Evolutionary conservation across 2,888 invertebrate species (phyloP).

Genomic region (Stratiomys singularior): DNA sequence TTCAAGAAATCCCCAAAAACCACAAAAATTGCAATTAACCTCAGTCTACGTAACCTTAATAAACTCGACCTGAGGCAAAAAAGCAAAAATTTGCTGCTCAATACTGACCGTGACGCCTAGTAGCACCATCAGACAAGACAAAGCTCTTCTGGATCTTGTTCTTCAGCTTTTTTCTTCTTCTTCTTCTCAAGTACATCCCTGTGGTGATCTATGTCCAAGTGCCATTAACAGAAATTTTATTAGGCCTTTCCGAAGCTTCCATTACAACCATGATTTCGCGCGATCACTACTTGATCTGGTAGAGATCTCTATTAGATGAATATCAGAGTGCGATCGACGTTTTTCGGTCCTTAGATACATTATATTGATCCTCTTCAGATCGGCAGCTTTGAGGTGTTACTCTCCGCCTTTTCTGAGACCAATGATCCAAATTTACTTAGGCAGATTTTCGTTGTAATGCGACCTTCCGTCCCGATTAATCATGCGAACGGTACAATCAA

Average conservation of each 20-base stretch:
- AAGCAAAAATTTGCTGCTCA: no score
- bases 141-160: no score
- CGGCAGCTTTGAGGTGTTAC: constrained; percentile 18
- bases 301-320: constrained; percentile 41
- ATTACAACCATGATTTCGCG: constrained; percentile 39
- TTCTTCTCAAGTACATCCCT: background rate
- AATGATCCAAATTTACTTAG: constrained; percentile 15
- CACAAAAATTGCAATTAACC: no score
- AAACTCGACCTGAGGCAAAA: no score
- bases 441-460: constrained; percentile 17
- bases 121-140: no score
- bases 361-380: constrained; percentile 42
- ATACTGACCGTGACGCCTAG: no score
- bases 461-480: constrained; percentile 43
- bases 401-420: background rate
- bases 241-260: constrained; percentile 42
- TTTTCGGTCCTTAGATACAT: constrained; percentile 12
- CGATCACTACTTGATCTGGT: constrained; percentile 43
- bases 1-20: no score
- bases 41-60: no score
- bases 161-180: background rate
- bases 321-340: constrained; percentile 33
- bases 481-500: constrained; percentile 37
- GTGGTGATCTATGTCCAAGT: constrained; percentile 9
- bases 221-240: constrained; percentile 37